These are phyloP conservation scores for Sinhomidia bicolor DNA, from an alignment of 2,888 invertebrate genomes.

Conservation along the genomic window DNA sequence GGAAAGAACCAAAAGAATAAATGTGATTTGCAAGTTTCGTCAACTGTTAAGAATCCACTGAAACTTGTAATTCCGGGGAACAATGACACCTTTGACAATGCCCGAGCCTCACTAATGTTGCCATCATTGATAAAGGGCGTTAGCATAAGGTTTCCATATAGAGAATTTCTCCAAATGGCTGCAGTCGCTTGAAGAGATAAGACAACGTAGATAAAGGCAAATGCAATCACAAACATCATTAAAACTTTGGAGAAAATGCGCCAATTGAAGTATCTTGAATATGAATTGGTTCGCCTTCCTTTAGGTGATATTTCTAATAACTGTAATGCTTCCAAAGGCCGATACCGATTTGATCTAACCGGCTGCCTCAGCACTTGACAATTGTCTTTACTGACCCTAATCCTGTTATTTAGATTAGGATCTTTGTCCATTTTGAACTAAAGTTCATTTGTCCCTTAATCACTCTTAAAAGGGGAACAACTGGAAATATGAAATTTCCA, in stretches of 20 bases:
- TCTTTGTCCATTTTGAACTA: background rate
- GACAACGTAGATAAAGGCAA: conserved; percentile 20
- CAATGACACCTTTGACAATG: conserved; percentile 81
- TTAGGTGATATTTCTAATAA: background rate
- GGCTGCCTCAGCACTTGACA: background rate
- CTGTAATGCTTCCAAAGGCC: conserved; percentile 3
- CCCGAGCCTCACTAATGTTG: conserved; percentile 86
- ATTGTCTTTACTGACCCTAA: background rate
- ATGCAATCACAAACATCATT: background rate
- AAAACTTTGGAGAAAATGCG: conserved; percentile 5
- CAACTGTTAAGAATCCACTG: conserved; percentile 92
- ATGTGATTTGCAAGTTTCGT: conserved; percentile 89
- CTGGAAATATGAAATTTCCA: background rate
- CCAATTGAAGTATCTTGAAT: background rate
- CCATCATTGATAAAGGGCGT: conserved; percentile 89
- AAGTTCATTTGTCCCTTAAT: background rate
- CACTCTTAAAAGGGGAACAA: background rate
- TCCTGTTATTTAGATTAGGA: background rate
- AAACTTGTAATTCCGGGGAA: conserved; percentile 85
- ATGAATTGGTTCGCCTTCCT: background rate
- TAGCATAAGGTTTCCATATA: conserved; percentile 84
- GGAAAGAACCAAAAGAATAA: conserved; percentile 97
- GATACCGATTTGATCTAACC: background rate
- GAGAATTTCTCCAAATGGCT: conserved; percentile 12
- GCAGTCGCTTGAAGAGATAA: conserved; percentile 21